A percentile compares a stretch with the other conserved stretches of the same genome.
Evolutionary conservation across 2,113 vertebrate genomes (phyloP).

Genomic region (Gobiocypris rarus): DNA sequence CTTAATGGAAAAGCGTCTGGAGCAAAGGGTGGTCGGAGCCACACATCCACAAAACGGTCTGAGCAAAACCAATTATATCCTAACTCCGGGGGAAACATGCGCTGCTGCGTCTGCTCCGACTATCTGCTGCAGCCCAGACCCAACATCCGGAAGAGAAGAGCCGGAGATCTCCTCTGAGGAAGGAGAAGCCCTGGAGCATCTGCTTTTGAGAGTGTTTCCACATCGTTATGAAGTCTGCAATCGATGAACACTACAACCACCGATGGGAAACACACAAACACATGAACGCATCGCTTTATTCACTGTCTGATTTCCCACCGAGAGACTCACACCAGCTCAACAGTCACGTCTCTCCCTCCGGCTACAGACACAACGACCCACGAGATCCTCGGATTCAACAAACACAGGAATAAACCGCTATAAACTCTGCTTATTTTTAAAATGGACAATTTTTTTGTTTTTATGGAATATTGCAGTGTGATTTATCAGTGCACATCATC

Average conservation of each 20-base stretch:
- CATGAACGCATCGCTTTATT: neutral
- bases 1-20: neutral
- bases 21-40: neutral
- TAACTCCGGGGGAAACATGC: conserved; percentile 2
- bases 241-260: conserved; percentile 14
- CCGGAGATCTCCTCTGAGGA: neutral
- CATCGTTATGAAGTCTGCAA: neutral
- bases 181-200: neutral
- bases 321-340: neutral
- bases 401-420: no score
- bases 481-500: no score
- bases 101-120: neutral
- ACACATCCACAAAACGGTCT: neutral
- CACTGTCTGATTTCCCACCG: neutral
- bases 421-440: no score
- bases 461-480: no score
- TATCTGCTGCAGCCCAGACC: neutral
- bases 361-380: neutral
- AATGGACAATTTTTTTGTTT: no score
- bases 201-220: no score
- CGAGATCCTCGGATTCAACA: neutral
- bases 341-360: neutral
- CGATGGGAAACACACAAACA: conserved; percentile 3
- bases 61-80: conserved; percentile 29
- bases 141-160: neutral